Base-by-base conservation (phyloP, 37 sponge, comb jelly and placozoan genomes). In the Spongilla lacustris region DNA sequence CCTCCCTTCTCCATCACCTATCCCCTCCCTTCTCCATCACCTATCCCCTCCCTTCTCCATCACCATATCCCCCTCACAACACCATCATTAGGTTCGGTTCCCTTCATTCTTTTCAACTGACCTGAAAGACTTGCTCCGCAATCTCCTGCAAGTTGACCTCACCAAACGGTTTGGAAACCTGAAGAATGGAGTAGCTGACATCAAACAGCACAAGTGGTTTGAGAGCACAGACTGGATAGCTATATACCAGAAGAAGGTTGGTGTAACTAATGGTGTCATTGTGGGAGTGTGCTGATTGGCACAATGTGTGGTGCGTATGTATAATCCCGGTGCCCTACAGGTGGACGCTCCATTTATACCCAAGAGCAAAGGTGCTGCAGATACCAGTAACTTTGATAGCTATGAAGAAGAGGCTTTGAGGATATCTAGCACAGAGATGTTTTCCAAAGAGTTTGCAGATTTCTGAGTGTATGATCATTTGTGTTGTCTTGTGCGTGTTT, bases 101-200 rank as follows among this genome's bases (percentile, higher is more conserved):
- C 99, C 99, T 21, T 92, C 99, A 13, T 97, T 97, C 76, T 99
- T 99, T 85, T 97, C 99, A 49, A 91, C 96, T 58, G 99, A 99
- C 32, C 76, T 99, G 70, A 99, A 97, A 81, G 99, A 99, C 68
- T 67, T 99, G 30, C 78, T 99, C 74, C 94, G 97, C 23, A 97
- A 97, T 71, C 86, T 99, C 22, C 89, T 99, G 0, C 99, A 99
- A 92, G 98, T 97, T 0, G 99, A 99, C 86, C 84, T 99, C 69
- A 99, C 99, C 21, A 99, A 99, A 84, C 87, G 99, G 25, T 99
- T 81, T 77, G 99, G 99, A 0, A 99, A 99, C 79, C 86, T 99
- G 49, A 99, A 95, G 93, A 97, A 97, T 89, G 99, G 98, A 33
- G 99, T 99, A 0, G 80, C 76, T 29, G 99, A 99, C 81, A 99